phyloP scores from a whole-genome alignment of 2,888 invertebrate species.

The Ectropis crepuscularia region DNA sequence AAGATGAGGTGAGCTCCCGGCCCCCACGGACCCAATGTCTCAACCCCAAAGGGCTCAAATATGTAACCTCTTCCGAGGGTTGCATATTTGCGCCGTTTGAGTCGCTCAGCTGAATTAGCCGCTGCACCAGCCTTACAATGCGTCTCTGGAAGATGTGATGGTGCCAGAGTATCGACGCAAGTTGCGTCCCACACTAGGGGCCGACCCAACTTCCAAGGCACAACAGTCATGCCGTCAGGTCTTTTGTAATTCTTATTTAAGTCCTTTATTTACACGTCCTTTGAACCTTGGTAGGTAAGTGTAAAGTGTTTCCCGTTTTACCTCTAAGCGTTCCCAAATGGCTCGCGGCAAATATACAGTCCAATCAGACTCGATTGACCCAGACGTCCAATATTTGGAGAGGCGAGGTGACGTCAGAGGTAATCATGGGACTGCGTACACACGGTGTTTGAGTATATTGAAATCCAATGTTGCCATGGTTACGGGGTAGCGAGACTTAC shows the following conservation, averaged over 20 bases:
- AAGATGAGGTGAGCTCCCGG: no score
- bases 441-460: constrained; percentile 13
- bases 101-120: no score
- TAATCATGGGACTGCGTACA: constrained; percentile 11
- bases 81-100: no score
- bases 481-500: background rate
- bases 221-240: no score
- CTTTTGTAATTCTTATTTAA: background rate
- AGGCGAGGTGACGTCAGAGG: constrained; percentile 17
- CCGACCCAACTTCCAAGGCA: no score
- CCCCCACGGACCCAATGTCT: no score
- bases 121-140: no score
- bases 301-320: constrained; percentile 8
- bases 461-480: constrained; percentile 1
- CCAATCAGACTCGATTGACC: constrained; percentile 29
- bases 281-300: background rate
- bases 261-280: background rate
- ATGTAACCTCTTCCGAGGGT: no score
- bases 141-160: no score
- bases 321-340: constrained; percentile 19
- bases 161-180: no score
- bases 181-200: no score
- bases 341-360: constrained; percentile 23
- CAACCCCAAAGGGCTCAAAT: no score
- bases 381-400: constrained; percentile 28